Conservation (phyloP, 2,113 vertebrate genomes). For the Psophia crepitans region DNA sequence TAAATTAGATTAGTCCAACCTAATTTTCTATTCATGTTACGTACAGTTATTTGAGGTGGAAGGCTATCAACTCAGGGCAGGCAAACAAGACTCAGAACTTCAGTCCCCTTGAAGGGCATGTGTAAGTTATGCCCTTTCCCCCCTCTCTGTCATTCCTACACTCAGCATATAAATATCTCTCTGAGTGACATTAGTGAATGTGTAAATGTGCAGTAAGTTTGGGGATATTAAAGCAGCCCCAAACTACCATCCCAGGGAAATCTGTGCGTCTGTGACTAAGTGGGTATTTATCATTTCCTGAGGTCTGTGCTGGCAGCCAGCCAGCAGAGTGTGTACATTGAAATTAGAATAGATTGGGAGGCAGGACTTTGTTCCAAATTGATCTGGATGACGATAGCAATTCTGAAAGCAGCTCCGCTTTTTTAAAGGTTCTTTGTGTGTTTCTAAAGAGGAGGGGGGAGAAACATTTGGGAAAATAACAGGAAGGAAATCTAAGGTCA, state of each 20-base stretch:
- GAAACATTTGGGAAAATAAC: constrained; percentile 44
- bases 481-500: constrained; percentile 27
- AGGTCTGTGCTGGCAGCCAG: constrained; percentile 55
- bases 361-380: constrained; percentile 55
- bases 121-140: background rate
- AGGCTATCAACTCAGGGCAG: background rate
- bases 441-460: constrained; percentile 15
- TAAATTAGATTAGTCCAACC: constrained; percentile 32
- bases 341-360: constrained; percentile 71
- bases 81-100: background rate
- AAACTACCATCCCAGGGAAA: constrained; percentile 36
- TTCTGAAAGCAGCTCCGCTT: constrained; percentile 39
- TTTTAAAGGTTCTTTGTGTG: constrained; percentile 51
- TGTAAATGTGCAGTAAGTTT: constrained; percentile 5
- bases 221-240: background rate
- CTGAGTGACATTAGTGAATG: background rate
- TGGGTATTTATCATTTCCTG: constrained; percentile 64
- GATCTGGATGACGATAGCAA: constrained; percentile 58
- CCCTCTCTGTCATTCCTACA: background rate
- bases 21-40: constrained; percentile 47
- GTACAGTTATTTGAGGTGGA: background rate
- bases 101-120: background rate
- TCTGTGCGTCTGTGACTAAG: constrained; percentile 53
- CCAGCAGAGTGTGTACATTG: constrained; percentile 59
- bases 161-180: background rate